Evolutionary conservation across 2,888 invertebrate genomes (phyloP), one percentile per base, ranked within the genome.

Genomic region (Hoplodrina ambigua): DNA sequence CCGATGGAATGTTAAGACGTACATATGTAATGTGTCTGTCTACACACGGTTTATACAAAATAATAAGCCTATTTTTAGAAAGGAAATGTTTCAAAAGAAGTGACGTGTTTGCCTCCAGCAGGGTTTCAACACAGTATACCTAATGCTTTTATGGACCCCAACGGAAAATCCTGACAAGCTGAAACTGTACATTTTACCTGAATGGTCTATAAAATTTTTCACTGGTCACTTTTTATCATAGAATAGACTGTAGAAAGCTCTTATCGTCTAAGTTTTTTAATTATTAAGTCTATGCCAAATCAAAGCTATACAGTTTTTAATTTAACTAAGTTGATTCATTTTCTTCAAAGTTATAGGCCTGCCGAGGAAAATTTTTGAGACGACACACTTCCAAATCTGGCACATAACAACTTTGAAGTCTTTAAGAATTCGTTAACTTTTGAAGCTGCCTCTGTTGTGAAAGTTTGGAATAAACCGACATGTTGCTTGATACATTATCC

Each of bases 381-480:
- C 69, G 75, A 77, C 64, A 69, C 59, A 66, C 76, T 71, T 75
- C 66, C 61, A 82, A 86, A 86, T 85, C 82, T 78, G 81, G 67
- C 64, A 76, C 79, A 82, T 77, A 63, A 72, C 68, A 76, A 85
- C 80, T 82, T 70, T 62, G 72, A 83, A 85, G 80, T 83, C 75
- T 77, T 84, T 84, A 86, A 82, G 81, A 80, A 79, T 84, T 83
- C 72, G 76, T 84, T 75, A 77, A 61, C 61, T 59, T 70, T 44
- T 46, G 52, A 63, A 65, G 44, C 44, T 54, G 64, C n/a, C 30
- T 53, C 44, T 69, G 60, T 57, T 63, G 44, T 62, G 65, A 75
- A 84, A 80, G 71, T 80, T 79, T 68, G 46, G 57, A 61, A 55
- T 54, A 59, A 68, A 67, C 19, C 37, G 61, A 62, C 58, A 44